Base-by-base conservation (phyloP, 2,888 invertebrate genomes). In the Molanna angustata region DNA sequence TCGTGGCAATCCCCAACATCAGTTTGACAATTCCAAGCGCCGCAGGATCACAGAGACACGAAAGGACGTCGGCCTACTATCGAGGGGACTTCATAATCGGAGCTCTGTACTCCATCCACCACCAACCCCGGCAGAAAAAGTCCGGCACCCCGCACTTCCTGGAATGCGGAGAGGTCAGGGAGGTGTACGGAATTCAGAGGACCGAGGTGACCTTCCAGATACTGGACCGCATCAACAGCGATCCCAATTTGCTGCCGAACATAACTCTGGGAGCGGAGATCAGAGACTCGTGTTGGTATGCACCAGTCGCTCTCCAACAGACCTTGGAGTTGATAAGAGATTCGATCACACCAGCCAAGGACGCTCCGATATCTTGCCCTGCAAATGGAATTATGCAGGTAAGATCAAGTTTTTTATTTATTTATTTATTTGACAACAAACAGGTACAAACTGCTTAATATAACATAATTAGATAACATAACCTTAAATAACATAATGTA, bases 231-330 rank as follows among this genome's bases (percentile, higher is more conserved):
- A 82, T 88, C 63, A 87, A 88, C 69, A 71, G 69, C 45, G 74
- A 83, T 62, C 66, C 71, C 1, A 67, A 70, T 40, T 72, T 86
- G 52, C 68, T 85, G 53, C 81, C 81, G 4, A 75, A 74, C 50
- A 62, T 78, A 52, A 70, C 66, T 37, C 65, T 79, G 39, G 88
- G 88, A 19, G 80, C 86, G 49, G 87, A 88, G 67, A 85, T 88
- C 56, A 74, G 87, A 2, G 90, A 90, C 70, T 86, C 87, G 18
- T 90, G 90, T 69, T 90, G 89, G 89, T 88, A 87, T 64, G 84
- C 88, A 2, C 84, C 88, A 13, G 85, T 88, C 3, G 88, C 89
- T 21, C 74, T 90, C 58, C 87, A 88, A 63, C 88, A 88, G 69
- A 84, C 84, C 65, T 84, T 88, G 58, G 85, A 87, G 69, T 80